Base-by-base conservation (phyloP, 92 coral and sea anemone species). In the Umimayanthus kanabou region DNA sequence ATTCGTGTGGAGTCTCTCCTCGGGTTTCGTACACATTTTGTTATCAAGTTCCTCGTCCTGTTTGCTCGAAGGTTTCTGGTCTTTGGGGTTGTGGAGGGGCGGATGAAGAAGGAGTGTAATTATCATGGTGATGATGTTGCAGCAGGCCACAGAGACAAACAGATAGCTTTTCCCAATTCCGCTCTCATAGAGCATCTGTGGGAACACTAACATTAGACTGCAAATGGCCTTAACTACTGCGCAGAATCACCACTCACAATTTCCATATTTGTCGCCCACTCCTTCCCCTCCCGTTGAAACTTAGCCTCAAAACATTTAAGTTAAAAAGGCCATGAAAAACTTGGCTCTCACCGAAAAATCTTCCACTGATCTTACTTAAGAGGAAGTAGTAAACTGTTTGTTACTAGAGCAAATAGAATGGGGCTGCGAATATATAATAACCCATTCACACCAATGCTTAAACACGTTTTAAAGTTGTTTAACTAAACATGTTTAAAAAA, bases 171-270 rank as follows among this genome's bases (percentile, higher is more conserved):
- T 80, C 37, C 71, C 71, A 80, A 57, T 57, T 58, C 84, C 72
- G 40, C 45, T 80, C 42, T 53, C 69, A 80, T 80, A 80, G 40
- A 80, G 84, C 42, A 80, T 53, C 84, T 80, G 70, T 80, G 25
- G 69, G 65, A 20, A 80, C 71, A 80, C 43, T 14, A 37, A 0
- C 22, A 28, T 73, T 73, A 73, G 78, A 73, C 78, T 73, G 78
- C 78, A 20, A 40, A 22, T 73, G 20, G 78, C 78, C n/a, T 15
- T 37, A 73, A 73, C 78, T 73, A 73, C 78, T 37, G 78, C 78
- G 78, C 78, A 73, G 26, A 61, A 23, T 23, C 69, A 61, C 69
- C 20, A 22, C 4, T 20, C 26, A 23, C 25, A 61, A 18, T 61
- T 18, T 61, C 69, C 26, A 61, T 61, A 18, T 18, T 23, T 61